Percentiles rank a stretch among this genome's conserved stretches.
Evolutionary conservation across 2,113 vertebrate genomes (phyloP).

Genomic region (Tricholaema leucomelas): DNA sequence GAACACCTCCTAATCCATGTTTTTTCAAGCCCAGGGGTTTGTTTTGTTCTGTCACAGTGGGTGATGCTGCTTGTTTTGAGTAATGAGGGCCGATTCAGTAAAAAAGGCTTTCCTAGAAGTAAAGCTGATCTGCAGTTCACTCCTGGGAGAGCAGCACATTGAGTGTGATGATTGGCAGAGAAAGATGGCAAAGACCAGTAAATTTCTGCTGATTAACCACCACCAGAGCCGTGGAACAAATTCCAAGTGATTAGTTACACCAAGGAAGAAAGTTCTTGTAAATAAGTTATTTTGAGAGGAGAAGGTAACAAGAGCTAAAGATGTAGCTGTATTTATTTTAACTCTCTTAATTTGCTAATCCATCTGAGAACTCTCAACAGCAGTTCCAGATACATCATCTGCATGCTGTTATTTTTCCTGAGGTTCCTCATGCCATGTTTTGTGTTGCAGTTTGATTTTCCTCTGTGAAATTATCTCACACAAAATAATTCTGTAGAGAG

Average conservation of each 20-base stretch:
- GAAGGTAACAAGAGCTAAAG: conserved; percentile 4
- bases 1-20: neutral
- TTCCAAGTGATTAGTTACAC: conserved; percentile 12
- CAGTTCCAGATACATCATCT: neutral
- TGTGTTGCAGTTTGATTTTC: neutral
- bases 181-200: neutral
- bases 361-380: neutral
- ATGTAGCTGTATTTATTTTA: neutral
- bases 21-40: neutral
- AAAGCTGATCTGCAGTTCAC: neutral
- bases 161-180: neutral
- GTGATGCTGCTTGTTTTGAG: neutral
- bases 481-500: neutral
- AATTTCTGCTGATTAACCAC: neutral
- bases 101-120: neutral
- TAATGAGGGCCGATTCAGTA: neutral
- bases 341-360: neutral
- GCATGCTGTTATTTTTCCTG: neutral
- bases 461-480: neutral
- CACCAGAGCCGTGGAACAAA: neutral
- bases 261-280: conserved; percentile 40
- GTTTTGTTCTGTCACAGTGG: neutral
- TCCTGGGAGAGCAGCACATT: neutral
- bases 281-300: conserved; percentile 31
- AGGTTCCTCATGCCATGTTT: neutral